phyloP scores from a whole-genome alignment of 1,140 invertebrate genomes.

The Drosophila bipectinata region DNA sequence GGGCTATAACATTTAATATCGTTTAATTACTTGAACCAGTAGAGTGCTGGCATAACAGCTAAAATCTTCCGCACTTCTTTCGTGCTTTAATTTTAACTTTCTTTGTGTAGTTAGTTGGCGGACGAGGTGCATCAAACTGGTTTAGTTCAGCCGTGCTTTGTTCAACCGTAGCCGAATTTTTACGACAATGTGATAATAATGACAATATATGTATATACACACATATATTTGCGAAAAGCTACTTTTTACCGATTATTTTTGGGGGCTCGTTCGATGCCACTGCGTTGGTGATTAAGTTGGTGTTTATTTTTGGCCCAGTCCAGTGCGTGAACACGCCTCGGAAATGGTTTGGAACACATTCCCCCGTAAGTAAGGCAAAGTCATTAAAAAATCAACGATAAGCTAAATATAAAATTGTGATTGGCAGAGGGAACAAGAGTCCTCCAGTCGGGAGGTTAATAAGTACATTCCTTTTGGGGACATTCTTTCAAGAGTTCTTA shows the following conservation, averaged over 20 bases:
- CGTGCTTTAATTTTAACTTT: constrained; percentile 72
- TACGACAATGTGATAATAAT: constrained; percentile 61
- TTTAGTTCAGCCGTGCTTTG: constrained; percentile 46
- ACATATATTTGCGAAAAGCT: constrained; percentile 42
- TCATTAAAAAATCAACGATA: constrained; percentile 46
- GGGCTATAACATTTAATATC: constrained; percentile 3
- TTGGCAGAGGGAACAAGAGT: constrained; percentile 30
- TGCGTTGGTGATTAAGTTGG: constrained; percentile 60
- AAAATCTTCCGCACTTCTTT: constrained; percentile 37
- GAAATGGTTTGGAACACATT: constrained; percentile 54
- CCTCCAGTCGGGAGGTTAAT: constrained; percentile 1
- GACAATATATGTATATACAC: constrained; percentile 58
- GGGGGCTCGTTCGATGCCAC: constrained; percentile 66
- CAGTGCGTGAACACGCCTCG: constrained; percentile 58
- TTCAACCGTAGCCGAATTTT: constrained; percentile 40
- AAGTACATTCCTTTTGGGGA: no score
- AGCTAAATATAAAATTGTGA: constrained; percentile 62
- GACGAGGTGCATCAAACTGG: constrained; percentile 47
- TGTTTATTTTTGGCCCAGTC: constrained; percentile 54
- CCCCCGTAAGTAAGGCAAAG: constrained; percentile 68
- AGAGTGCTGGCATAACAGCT: constrained; percentile 14
- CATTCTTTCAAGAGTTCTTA: no score
- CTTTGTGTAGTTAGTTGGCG: constrained; percentile 59
- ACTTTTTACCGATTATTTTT: constrained; percentile 57
- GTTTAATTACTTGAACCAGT: constrained; percentile 20